Evolutionary conservation across 2,113 vertebrate genomes (phyloP), one percentile per base, ranked within the genome.

Genomic region (Ploceus nigricollis): DNA sequence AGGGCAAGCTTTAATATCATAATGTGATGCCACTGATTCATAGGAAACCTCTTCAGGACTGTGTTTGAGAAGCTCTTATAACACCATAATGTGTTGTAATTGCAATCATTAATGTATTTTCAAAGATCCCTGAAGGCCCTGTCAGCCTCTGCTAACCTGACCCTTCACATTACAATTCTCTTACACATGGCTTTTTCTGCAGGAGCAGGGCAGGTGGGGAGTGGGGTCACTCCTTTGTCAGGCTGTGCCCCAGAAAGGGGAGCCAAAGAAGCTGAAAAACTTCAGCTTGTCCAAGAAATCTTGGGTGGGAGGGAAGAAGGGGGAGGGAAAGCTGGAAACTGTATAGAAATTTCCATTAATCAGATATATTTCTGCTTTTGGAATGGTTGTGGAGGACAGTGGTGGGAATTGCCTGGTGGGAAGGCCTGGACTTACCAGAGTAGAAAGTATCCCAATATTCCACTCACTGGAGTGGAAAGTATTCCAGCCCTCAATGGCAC

Each of bases 251-350:
- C 11, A 16, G 24, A 35, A 83, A 60, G 30, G 10, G 28, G 40
- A 90, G 8, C 40, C 68, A 71, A 87, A 33, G 66, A 66, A 91
- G 57, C 8, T 22, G 50, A 30, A 47, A 58, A 70, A 70, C 7
- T 63, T 88, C 25, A 71, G 4, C 15, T 73, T 69, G 9, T 44
- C 35, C 13, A 39, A 47, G 35, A 79, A 86, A 47, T 7, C 6
- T 1, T 4, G 7, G 13, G 5, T 5, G 1, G 13, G 22, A 53
- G 10, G 7, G 27, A 6, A 28, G 7, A 15, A 7, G 0, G 0
- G 15, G 7, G 28, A 51, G 4, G 5, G 5, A 24, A 72, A 81
- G 12, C 53, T 53, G 42, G 28, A 61, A 13, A 13, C 7, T 14
- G 20, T 33, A 5, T 10, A 39, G 42, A 31, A 83, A 61, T 7